Base-by-base conservation (phyloP, 2,888 invertebrate species). In the Melanophora roralis region DNA sequence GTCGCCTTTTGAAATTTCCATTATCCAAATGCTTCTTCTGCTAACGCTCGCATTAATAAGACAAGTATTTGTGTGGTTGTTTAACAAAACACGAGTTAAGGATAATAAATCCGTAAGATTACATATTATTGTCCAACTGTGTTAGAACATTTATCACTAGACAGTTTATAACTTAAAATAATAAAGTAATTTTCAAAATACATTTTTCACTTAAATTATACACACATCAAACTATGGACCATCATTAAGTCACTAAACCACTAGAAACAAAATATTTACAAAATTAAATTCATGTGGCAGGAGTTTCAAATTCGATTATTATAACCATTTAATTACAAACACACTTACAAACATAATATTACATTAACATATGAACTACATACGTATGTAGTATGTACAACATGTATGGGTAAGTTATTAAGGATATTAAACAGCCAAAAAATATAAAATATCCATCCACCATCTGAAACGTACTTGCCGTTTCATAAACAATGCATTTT, bases 91-190 rank as follows among this genome's bases (percentile, higher is more conserved):
- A 36, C 12, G 12, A 47, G 6, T 11, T 51, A 16, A 78, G 21
- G 6, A 27, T 5, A 27, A 27, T 5, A 45, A 4, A 45, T 23
- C 62, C 60, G 81, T 81, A 84, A 82, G 19, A 14, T 12, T 1
- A 40, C 16, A 6, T 36, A 60, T 21, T 47, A 82, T 76, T 79
- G 83, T 84, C 84, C 82, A 84, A 85, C 85, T 82, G 85, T 82
- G 86, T 84, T 83, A 85, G 86, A 87, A 81, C 78, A 83, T 79
- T 81, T 80, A 82, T 84, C 81, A 65, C 21, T 32, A 23, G 11
- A 40, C 60, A 55, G 38, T 38, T 32, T 38, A 55, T 62, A 27
- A 49, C 14, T 34, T 53, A 55, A 72, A 49, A 55, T 49, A 60
- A 60, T 32, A 49, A 51, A 53, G 5, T 14, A 34, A 7, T 60